Evolutionary conservation across 1,140 invertebrate species (phyloP), one percentile per base, ranked within the genome.

Genomic region (Pogonognathellus flavescens): DNA sequence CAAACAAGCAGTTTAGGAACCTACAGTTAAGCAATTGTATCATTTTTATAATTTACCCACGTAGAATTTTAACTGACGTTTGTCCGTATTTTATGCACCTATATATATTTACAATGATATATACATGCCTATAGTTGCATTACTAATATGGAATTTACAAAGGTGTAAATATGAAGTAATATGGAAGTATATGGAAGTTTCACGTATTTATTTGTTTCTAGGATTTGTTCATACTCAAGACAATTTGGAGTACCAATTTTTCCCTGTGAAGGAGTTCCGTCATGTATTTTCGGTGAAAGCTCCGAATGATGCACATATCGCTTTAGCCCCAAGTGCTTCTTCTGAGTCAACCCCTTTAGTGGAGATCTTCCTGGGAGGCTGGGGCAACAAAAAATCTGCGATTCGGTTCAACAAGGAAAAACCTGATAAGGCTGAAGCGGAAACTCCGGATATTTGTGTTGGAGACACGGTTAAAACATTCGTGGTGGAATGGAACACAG

Each of bases 321-420:
- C 92, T 84, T 90, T 94, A 70, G 92, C 93, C 91, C 22, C 90
- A 89, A 59, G 93, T 93, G 88, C 91, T 92, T 25, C 91, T 91
- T 85, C 92, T 92, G 50, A 93, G 93, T 91, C 93, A 92, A 55
- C 85, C 2, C 86, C 86, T 4, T 82, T 89, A 62, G 55, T 89
- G 87, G 93, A 93, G 90, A 90, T 93, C 84, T 92, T 94, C 87
- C 90, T 94, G 60, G 93, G 93, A 10, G 93, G 93, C 57, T 94
- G 93, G 93, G 92, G 93, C 87, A 93, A 93, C 87, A 91, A 90
- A 66, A 92, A 93, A 84, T 93, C 93, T 8, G 93, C 92, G 85
- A 93, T 93, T 89, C 92, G 93, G 89, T 90, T 93, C 88, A 92
- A 93, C 91, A 91, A 91, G 85, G 91, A 93, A 89, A 92, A 93